Evolutionary conservation across 2,797 vertebrate species (phyloP).

Genomic region (Bovichtus variegatus): DNA sequence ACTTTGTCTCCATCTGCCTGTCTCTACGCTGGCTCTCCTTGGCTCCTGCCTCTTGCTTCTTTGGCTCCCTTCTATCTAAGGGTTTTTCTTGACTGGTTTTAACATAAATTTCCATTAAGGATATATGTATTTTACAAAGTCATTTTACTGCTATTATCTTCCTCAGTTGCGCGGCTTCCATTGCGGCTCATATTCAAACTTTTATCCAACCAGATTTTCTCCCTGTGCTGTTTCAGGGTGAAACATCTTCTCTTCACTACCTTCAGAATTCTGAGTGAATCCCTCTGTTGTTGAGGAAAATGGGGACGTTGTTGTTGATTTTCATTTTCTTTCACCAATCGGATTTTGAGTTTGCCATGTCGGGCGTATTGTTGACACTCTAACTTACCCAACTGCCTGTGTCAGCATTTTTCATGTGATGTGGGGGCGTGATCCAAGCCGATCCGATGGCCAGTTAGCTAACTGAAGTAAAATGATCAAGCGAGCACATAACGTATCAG

Average conservation of each 20-base stretch:
- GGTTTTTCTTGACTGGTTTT: slow-evolving; percentile 19
- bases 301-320: background rate
- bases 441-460: too few species aligned
- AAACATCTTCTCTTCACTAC: too few species aligned
- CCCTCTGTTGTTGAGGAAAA: too few species aligned
- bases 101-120: too few species aligned
- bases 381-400: background rate
- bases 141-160: too few species aligned
- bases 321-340: background rate
- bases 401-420: background rate
- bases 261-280: too few species aligned
- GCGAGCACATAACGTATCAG: background rate
- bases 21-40: slow-evolving; percentile 34
- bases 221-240: background rate
- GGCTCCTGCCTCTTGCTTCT: slow-evolving; percentile 41
- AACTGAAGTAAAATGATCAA: too few species aligned
- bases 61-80: slow-evolving; percentile 10
- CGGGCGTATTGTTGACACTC: background rate
- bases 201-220: background rate
- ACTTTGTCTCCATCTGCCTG: slow-evolving; percentile 67
- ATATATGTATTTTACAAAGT: too few species aligned
- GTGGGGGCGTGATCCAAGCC: too few species aligned
- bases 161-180: background rate
- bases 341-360: background rate
- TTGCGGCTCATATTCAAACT: background rate